Conservation (phyloP, 2,888 invertebrate species). For the Candidula unifasciata region DNA sequence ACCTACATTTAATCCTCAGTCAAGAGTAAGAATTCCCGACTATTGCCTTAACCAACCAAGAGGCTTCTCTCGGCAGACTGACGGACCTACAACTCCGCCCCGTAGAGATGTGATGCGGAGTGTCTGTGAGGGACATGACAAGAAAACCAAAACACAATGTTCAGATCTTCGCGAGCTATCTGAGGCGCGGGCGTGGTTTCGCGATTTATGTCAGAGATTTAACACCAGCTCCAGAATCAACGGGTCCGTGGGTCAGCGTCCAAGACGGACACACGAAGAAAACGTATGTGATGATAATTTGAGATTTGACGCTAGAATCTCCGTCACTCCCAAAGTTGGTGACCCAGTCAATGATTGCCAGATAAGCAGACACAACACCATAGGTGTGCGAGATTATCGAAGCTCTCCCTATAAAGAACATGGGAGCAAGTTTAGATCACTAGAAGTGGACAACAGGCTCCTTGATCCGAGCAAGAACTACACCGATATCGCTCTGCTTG, state of each 20-base stretch:
- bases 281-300: not conserved
- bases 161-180: not conserved
- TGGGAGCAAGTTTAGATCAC: not conserved
- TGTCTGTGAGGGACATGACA: not conserved
- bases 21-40: not conserved
- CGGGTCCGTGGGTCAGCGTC: too few relatives aligned
- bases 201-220: not conserved
- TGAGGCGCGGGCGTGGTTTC: conserved; percentile 3
- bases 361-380: not conserved
- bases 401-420: not conserved
- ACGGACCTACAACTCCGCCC: not conserved
- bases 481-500: conserved; percentile 3
- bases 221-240: not conserved
- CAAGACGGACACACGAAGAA: not conserved
- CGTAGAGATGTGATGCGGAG: too few relatives aligned
- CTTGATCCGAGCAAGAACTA: conserved; percentile 22
- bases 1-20: not conserved
- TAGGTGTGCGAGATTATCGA: not conserved
- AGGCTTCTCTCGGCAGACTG: not conserved
- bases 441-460: conserved; percentile 27
- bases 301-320: not conserved
- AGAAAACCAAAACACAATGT: too few relatives aligned
- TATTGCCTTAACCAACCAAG: not conserved
- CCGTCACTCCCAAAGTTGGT: not conserved
- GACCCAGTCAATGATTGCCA: not conserved